Conservation (phyloP, 1,140 invertebrate species). For the Eurosta solidaginis region DNA sequence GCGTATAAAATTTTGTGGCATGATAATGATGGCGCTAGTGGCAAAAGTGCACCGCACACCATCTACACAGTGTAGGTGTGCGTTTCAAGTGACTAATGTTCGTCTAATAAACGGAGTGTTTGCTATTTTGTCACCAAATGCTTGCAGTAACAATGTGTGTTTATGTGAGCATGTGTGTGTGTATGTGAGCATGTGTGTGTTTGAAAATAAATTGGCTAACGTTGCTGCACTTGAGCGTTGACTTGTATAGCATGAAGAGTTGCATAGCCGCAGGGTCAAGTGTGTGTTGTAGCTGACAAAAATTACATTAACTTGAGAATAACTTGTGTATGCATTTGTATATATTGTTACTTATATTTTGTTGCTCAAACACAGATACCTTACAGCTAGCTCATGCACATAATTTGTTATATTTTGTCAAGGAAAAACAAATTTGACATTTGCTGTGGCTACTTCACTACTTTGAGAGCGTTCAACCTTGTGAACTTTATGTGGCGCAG, state of each 20-base stretch:
- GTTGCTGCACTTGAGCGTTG: background rate
- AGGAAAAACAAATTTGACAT: background rate
- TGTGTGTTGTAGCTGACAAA: background rate
- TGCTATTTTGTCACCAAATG: too few species aligned
- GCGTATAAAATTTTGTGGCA: background rate
- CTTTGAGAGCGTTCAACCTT: conserved; percentile 7
- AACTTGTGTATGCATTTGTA: too few species aligned
- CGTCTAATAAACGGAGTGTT: background rate
- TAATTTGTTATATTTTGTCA: background rate
- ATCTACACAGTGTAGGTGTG: background rate
- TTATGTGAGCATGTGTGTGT: too few species aligned
- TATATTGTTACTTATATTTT: too few species aligned
- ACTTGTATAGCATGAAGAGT: background rate
- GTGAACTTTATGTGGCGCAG: too few species aligned
- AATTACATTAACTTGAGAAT: too few species aligned
- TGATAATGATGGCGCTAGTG: background rate
- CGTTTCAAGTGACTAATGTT: background rate
- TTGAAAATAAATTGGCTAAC: background rate
- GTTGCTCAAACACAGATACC: background rate
- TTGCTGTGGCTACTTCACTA: background rate
- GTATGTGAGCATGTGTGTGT: too few species aligned
- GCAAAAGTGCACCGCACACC: background rate
- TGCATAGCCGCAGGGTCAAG: background rate
- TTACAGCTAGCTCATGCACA: background rate
- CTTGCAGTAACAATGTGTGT: too few species aligned